These are phyloP conservation scores for Physocephala rufipes DNA, from an alignment of 2,888 invertebrate genomes.

Conservation along the genomic window DNA sequence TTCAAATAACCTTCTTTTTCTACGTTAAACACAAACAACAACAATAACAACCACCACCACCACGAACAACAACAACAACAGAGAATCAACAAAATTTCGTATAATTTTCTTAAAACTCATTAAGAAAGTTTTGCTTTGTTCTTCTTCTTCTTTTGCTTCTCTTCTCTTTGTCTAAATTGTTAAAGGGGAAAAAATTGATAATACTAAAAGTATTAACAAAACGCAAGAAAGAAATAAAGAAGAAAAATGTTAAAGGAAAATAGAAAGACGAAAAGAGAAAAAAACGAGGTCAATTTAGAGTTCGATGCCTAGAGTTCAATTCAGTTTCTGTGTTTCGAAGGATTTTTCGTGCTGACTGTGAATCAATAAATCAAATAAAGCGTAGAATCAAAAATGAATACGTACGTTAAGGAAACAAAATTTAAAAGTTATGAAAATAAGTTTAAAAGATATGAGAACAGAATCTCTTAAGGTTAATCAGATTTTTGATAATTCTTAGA, in stretches of 20 bases:
- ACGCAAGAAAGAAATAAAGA: background rate
- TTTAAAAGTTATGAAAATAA: constrained; percentile 41
- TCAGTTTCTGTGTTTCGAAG: background rate
- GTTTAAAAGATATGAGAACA: constrained; percentile 37
- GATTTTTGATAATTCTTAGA: background rate
- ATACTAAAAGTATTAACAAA: background rate
- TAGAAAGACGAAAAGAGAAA: background rate
- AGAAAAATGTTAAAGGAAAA: background rate
- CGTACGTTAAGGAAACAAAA: no score
- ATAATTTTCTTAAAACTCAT: constrained; percentile 26
- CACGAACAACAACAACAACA: no score
- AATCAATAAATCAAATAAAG: no score
- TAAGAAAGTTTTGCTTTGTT: constrained; percentile 26
- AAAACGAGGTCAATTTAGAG: constrained; percentile 28
- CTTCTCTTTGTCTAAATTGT: no score
- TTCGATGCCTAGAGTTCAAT: background rate
- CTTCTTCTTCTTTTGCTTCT: no score
- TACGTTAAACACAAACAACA: no score
- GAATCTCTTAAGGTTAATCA: no score
- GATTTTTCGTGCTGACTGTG: no score
- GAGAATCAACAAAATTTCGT: background rate
- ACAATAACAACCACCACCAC: no score
- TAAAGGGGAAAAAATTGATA: background rate
- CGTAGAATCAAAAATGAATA: no score
- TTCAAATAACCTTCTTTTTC: no score